These are phyloP conservation scores for Drosophila sulfurigaster DNA, from an alignment of 1,140 invertebrate genomes.

Conservation along the genomic window DNA sequence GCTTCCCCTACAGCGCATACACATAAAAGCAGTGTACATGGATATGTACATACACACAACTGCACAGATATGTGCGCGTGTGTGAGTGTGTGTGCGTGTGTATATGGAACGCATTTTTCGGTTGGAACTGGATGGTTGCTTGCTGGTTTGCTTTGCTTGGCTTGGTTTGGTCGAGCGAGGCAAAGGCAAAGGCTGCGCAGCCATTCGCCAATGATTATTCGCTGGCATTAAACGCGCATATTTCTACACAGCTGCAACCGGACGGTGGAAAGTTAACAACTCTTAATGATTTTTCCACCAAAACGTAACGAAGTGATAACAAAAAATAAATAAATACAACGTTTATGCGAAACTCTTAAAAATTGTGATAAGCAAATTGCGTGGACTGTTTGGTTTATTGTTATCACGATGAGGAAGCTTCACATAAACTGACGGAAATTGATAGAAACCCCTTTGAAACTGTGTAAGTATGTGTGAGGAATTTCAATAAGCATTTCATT, in stretches of 20 bases:
- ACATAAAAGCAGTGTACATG: constrained; percentile 6
- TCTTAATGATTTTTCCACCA: not conserved
- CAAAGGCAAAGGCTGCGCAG: constrained; percentile 58
- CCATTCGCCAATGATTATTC: constrained; percentile 79
- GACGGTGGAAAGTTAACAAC: constrained; percentile 5
- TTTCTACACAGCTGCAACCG: constrained; percentile 1
- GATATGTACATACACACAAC: constrained; percentile 34
- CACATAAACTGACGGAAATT: constrained; percentile 7
- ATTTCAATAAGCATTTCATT: constrained; percentile 6
- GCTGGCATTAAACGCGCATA: constrained; percentile 72
- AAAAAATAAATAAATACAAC: not conserved
- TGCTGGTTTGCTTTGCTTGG: too few species aligned
- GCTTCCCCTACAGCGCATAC: constrained; percentile 39
- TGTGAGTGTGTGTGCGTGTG: not conserved
- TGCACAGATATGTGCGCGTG: not conserved
- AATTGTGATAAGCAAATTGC: constrained; percentile 32
- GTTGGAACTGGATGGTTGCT: constrained; percentile 43
- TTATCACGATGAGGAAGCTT: constrained; percentile 33
- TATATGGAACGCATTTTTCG: constrained; percentile 51
- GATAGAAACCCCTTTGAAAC: not conserved
- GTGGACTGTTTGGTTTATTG: not conserved
- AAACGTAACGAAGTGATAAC: not conserved
- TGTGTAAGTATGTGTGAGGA: constrained; percentile 1
- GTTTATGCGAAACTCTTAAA: constrained; percentile 31
- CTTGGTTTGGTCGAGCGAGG: constrained; percentile 33